These are phyloP conservation scores for Drosophila stalkeri DNA, from an alignment of 2,888 invertebrate genomes.

Conservation along the genomic window DNA sequence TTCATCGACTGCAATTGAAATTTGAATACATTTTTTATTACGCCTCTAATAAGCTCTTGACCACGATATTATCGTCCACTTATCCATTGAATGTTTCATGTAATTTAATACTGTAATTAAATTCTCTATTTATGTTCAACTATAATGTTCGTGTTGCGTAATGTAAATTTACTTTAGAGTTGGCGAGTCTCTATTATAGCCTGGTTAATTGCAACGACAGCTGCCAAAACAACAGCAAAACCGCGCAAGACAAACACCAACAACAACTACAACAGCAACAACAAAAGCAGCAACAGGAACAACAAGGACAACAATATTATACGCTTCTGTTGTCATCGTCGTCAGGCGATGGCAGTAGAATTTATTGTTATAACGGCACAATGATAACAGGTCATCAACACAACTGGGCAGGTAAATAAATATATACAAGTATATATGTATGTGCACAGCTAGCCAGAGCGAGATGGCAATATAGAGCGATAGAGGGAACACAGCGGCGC, in stretches of 20 bases:
- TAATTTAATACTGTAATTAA: constrained; percentile 15
- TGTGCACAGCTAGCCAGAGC: constrained; percentile 16
- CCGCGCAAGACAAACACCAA: constrained; percentile 59
- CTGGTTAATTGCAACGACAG: constrained; percentile 78
- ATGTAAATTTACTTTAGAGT: constrained; percentile 66
- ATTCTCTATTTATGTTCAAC: neutral
- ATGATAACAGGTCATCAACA: constrained; percentile 78
- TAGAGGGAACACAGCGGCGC: too few relatives aligned
- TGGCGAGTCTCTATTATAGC: constrained; percentile 69
- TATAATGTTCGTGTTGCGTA: constrained; percentile 23
- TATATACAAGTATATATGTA: constrained; percentile 26
- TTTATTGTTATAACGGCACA: constrained; percentile 76
- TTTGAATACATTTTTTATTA: neutral
- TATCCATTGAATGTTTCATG: neutral
- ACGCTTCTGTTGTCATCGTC: constrained; percentile 64
- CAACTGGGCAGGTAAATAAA: constrained; percentile 66
- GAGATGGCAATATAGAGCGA: constrained; percentile 4
- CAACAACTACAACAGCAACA: constrained; percentile 35
- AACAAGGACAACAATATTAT: constrained; percentile 47
- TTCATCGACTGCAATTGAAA: neutral
- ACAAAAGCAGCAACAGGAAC: constrained; percentile 17
- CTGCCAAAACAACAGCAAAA: constrained; percentile 75
- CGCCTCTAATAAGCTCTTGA: neutral
- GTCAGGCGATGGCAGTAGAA: constrained; percentile 58
- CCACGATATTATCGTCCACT: neutral